A percentile compares a stretch with the other conserved stretches of the same genome.
Conservation (phyloP, 2,888 invertebrate species). For the Orthonevra nobilis region DNA sequence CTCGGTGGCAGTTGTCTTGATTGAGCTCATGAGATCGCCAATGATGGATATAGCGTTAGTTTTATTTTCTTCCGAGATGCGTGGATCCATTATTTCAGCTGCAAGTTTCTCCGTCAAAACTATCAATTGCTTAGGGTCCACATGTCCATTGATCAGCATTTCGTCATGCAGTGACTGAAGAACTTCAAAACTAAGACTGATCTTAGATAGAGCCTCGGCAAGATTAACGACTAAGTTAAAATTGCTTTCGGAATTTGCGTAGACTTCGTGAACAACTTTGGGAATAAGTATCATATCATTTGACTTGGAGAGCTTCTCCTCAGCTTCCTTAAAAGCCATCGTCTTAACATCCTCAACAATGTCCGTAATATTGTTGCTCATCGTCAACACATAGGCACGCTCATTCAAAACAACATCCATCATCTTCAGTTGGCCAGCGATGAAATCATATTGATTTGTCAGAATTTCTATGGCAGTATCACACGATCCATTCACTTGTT, state of each 20-base stretch:
- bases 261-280: background rate
- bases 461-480: no score
- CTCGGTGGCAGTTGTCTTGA: background rate
- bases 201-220: background rate
- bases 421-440: no score
- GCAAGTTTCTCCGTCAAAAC: background rate
- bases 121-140: conserved; percentile 5
- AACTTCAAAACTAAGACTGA: background rate
- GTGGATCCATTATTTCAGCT: background rate
- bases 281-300: background rate
- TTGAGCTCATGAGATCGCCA: background rate
- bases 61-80: background rate
- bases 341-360: background rate
- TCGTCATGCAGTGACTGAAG: background rate
- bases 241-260: background rate
- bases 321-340: background rate
- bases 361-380: no score
- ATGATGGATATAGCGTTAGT: background rate
- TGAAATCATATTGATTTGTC: no score
- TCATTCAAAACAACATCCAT: no score
- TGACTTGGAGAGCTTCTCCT: background rate
- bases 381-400: no score
- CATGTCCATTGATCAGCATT: background rate
- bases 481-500: no score
- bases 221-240: background rate